These are phyloP conservation scores for Coreius guichenoti DNA, from an alignment of 2,797 vertebrate species.

Conservation along the genomic window DNA sequence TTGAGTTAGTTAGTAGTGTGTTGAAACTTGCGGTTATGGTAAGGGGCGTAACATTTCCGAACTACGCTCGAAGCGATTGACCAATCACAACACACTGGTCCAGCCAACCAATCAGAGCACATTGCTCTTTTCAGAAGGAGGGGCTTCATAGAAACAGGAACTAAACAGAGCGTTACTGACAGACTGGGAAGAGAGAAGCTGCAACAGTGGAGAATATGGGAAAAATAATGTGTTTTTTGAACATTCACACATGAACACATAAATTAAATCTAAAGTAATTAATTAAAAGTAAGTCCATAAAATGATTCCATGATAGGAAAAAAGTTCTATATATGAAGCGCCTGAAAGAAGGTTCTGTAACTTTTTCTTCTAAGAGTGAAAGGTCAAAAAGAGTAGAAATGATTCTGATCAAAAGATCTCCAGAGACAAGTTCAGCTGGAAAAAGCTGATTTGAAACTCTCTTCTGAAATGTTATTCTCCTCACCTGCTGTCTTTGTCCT, in stretches of 20 bases:
- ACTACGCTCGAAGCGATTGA: too few relatives aligned
- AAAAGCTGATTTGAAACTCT: background rate
- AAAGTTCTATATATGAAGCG: background rate
- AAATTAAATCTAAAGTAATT: too few relatives aligned
- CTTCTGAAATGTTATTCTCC: slow-evolving; percentile 10
- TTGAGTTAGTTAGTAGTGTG: too few relatives aligned
- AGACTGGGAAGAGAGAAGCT: background rate
- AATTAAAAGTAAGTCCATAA: background rate
- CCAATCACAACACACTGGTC: too few relatives aligned
- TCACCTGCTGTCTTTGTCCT: background rate
- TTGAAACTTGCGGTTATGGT: too few relatives aligned
- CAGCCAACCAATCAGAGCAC: background rate
- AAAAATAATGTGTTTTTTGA: too few relatives aligned
- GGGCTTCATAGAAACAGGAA: too few relatives aligned
- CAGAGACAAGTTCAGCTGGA: background rate
- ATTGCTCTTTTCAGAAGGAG: background rate
- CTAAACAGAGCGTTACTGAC: background rate
- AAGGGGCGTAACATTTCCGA: too few relatives aligned
- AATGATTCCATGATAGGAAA: background rate
- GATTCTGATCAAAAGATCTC: background rate
- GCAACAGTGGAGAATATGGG: background rate
- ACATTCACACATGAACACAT: too few relatives aligned
- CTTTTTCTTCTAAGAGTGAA: background rate
- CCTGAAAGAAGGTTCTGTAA: background rate
- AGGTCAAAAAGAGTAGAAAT: background rate